A percentile compares a stretch with the other conserved stretches of the same genome.
Conservation (phyloP, 92 coral and sea anemone species). For the Isaurus tuberculatus region DNA sequence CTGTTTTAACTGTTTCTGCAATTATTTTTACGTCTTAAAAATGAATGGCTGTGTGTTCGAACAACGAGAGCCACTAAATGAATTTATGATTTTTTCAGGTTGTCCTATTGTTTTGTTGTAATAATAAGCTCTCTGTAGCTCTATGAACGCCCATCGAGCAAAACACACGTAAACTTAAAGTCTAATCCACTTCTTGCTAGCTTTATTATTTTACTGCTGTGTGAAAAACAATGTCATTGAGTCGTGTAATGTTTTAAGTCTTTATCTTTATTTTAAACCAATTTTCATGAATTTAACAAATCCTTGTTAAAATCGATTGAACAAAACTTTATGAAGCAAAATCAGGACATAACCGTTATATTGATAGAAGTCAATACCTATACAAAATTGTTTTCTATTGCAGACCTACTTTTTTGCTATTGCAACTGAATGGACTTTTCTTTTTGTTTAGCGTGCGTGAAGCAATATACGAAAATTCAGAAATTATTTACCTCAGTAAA, state of each 20-base stretch:
- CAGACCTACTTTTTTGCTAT: not conserved
- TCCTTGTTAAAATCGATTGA: not conserved
- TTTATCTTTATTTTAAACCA: not conserved
- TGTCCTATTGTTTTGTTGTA: conserved; percentile 3
- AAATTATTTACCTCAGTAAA: not conserved
- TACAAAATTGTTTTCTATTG: not conserved
- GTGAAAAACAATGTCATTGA: conserved; percentile 4
- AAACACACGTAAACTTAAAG: too few relatives aligned
- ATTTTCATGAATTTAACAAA: conserved; percentile 15
- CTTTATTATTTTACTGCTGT: not conserved
- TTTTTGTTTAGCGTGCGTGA: not conserved
- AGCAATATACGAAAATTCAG: not conserved
- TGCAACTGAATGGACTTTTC: not conserved
- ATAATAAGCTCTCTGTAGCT: not conserved
- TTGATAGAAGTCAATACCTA: not conserved
- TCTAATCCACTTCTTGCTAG: not conserved
- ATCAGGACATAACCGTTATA: not conserved
- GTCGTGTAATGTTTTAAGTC: conserved; percentile 10
- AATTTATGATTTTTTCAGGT: not conserved
- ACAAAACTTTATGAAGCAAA: not conserved
- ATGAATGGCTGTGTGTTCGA: conserved; percentile 32
- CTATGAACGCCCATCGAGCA: conserved; percentile 1
- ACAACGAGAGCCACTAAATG: conserved; percentile 11
- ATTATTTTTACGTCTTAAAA: conserved; percentile 21
- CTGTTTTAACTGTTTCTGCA: conserved; percentile 19